phyloP scores from a whole-genome alignment of 2,888 invertebrate genomes.

The Gnatocerus cornutus region DNA sequence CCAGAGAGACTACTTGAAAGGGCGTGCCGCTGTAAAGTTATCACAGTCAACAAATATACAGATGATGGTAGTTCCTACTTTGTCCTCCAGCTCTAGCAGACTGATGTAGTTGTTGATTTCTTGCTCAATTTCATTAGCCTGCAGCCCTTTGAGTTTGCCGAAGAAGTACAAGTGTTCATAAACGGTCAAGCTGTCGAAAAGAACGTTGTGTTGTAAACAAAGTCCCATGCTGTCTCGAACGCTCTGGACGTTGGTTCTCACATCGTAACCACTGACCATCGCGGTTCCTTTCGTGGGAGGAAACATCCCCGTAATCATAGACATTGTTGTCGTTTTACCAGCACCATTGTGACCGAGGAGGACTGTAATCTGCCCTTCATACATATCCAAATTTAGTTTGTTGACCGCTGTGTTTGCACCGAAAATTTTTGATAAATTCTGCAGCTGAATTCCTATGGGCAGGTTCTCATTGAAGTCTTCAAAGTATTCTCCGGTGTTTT shows the following conservation, averaged over 20 bases:
- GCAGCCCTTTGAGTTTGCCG: constrained; percentile 76
- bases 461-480: constrained; percentile 70
- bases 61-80: constrained; percentile 33
- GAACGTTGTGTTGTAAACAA: constrained; percentile 86
- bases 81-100: constrained; percentile 50
- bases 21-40: constrained; percentile 62
- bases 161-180: constrained; percentile 86
- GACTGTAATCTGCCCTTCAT: constrained; percentile 88
- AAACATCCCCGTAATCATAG: constrained; percentile 82
- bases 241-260: constrained; percentile 73
- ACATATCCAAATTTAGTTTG: constrained; percentile 82
- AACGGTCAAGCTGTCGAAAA: constrained; percentile 85
- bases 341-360: constrained; percentile 87
- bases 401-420: constrained; percentile 74
- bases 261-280: constrained; percentile 78
- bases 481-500: constrained; percentile 60
- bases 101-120: constrained; percentile 50
- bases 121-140: constrained; percentile 39
- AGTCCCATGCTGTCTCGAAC: constrained; percentile 81
- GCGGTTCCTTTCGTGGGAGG: constrained; percentile 79
- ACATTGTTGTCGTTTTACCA: constrained; percentile 92
- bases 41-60: not conserved
- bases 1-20: constrained; percentile 77
- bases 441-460: constrained; percentile 70
- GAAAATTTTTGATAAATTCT: constrained; percentile 76